Conservation (phyloP, 1,140 invertebrate genomes). For the Diorhabda carinulata region DNA sequence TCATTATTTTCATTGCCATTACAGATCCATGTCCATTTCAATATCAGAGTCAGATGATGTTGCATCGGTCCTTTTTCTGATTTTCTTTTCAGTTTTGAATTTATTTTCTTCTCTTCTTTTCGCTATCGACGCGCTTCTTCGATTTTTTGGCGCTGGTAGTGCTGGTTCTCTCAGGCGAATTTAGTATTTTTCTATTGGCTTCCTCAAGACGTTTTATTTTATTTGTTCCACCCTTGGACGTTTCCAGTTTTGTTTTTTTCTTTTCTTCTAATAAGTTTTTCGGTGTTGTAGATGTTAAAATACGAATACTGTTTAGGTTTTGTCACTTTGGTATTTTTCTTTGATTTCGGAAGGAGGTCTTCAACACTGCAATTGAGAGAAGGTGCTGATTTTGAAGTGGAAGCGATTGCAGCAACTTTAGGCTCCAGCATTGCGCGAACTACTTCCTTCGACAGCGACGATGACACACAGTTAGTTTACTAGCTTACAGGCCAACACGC, state of each 20-base stretch:
- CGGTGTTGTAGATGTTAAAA: too few relatives aligned
- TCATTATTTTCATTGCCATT: not conserved
- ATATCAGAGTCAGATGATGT: not conserved
- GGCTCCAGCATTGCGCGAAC: too few relatives aligned
- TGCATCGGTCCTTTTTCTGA: not conserved
- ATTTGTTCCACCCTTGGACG: slow-evolving; percentile 3
- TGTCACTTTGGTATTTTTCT: slow-evolving; percentile 9
- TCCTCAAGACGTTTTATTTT: slow-evolving; percentile 3
- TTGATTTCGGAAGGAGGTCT: slow-evolving; percentile 8
- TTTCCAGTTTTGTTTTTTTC: slow-evolving; percentile 5
- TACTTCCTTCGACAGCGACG: too few relatives aligned
- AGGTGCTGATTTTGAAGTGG: too few relatives aligned
- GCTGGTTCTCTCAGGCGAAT: slow-evolving; percentile 6
- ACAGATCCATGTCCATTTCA: too few relatives aligned
- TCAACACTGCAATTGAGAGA: too few relatives aligned
- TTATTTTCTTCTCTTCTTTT: not conserved
- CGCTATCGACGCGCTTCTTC: not conserved
- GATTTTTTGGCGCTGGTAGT: not conserved
- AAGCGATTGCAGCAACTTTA: not conserved
- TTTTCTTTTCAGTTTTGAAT: slow-evolving; percentile 7
- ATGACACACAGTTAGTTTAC: too few relatives aligned
- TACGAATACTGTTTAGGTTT: slow-evolving; percentile 6
- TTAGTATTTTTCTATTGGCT: slow-evolving; percentile 5
- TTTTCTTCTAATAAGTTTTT: too few relatives aligned
- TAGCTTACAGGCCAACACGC: too few relatives aligned